These are phyloP conservation scores for Pangasius sanitwongsei DNA, from an alignment of 2,797 vertebrate species.

Conservation along the genomic window DNA sequence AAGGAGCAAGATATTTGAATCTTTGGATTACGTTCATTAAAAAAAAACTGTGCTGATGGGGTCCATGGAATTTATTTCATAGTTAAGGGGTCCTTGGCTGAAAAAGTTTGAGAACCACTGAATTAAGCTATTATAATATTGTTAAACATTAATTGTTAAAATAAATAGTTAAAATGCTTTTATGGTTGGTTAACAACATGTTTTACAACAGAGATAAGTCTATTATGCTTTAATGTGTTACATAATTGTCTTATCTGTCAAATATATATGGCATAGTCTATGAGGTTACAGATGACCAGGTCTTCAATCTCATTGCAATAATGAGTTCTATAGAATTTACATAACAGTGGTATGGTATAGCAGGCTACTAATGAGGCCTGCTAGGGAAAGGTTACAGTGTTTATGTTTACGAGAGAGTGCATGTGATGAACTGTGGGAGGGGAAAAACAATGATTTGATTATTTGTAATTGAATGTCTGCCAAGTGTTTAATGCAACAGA, in stretches of 20 bases:
- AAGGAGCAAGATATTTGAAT: background rate
- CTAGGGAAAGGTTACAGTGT: conserved; percentile 49
- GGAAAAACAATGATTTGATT: conserved; percentile 48
- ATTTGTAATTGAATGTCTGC: conserved; percentile 59
- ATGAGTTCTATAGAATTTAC: conserved; percentile 15
- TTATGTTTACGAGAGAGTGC: conserved; percentile 48
- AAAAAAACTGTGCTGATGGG: background rate
- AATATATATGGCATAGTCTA: background rate
- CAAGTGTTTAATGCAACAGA: conserved; percentile 57
- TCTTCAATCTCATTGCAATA: background rate
- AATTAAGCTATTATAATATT: background rate
- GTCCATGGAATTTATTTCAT: background rate
- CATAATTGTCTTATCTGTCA: background rate
- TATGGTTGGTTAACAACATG: background rate
- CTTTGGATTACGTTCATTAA: background rate
- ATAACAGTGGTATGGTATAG: conserved; percentile 22
- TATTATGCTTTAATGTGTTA: background rate
- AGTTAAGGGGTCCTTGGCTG: background rate
- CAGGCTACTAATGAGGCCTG: conserved; percentile 45
- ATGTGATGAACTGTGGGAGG: conserved; percentile 48
- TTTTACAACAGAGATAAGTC: background rate
- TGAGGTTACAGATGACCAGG: background rate
- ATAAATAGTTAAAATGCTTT: background rate
- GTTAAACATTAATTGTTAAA: background rate
- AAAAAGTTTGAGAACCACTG: too few species aligned